Conservation (phyloP, 2,888 invertebrate genomes). For the Helleia helle region DNA sequence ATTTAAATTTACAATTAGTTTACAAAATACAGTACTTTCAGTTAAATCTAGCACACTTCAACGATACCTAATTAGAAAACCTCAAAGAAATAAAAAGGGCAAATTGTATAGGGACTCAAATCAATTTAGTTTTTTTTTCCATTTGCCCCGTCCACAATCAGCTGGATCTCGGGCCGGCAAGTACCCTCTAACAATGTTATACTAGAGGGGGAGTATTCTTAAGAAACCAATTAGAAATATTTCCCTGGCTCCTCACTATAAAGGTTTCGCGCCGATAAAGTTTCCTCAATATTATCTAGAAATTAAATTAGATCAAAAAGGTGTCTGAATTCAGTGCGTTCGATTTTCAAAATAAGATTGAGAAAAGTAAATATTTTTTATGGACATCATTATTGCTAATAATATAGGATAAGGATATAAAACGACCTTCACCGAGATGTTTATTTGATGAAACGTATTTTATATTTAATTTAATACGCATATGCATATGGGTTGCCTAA, state of each 20-base stretch:
- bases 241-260: background rate
- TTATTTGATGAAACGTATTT: too few species aligned
- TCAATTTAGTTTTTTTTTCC: background rate
- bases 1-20: too few species aligned
- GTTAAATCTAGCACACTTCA: too few species aligned
- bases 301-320: background rate
- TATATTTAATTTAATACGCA: too few species aligned
- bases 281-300: background rate
- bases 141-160: background rate
- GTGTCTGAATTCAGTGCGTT: background rate
- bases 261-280: too few species aligned
- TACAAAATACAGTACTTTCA: too few species aligned
- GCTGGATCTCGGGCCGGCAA: background rate
- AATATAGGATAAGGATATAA: too few species aligned
- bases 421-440: too few species aligned
- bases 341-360: too few species aligned
- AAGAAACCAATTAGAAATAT: slow-evolving; percentile 6
- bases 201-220: background rate
- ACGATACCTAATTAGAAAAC: background rate
- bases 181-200: background rate
- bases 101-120: background rate
- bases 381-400: too few species aligned
- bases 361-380: too few species aligned
- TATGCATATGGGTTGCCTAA: too few species aligned
- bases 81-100: background rate